phyloP scores from a whole-genome alignment of 2,113 vertebrate genomes.

The Thunnus maccoyii region DNA sequence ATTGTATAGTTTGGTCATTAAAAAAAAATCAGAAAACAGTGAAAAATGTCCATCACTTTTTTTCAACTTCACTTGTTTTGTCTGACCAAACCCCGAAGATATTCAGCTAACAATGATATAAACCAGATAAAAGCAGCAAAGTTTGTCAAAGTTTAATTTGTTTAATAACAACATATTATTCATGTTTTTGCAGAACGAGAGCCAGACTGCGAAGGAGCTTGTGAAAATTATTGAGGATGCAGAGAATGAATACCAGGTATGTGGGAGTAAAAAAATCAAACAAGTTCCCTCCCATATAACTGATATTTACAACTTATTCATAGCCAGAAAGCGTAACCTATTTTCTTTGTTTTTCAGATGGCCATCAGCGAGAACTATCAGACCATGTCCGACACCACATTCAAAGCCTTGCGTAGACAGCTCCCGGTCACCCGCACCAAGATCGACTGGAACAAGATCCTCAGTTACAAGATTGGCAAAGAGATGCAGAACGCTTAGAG shows the following conservation, averaged over 20 bases:
- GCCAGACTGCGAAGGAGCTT: conserved; percentile 94
- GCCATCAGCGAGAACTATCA: conserved; percentile 97
- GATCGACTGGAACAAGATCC: conserved; percentile 99
- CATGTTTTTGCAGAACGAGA: conserved; percentile 87
- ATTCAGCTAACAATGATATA: too few relatives aligned
- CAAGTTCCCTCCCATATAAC: not conserved
- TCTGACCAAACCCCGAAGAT: too few relatives aligned
- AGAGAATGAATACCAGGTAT: conserved; percentile 98
- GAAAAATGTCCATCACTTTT: too few relatives aligned
- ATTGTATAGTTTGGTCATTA: too few relatives aligned
- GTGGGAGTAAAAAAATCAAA: conserved; percentile 1
- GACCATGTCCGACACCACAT: conserved; percentile 98
- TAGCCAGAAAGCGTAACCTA: not conserved
- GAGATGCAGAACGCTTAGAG: conserved; percentile 95
- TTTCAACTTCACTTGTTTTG: too few relatives aligned
- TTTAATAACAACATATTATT: not conserved
- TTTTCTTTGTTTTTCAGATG: conserved; percentile 80
- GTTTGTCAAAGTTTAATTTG: not conserved
- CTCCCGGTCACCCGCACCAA: conserved; percentile 98
- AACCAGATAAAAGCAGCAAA: too few relatives aligned
- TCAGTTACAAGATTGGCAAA: conserved; percentile 99
- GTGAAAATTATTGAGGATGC: conserved; percentile 95
- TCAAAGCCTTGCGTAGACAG: conserved; percentile 96
- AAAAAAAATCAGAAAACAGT: too few relatives aligned
- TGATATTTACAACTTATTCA: too few relatives aligned